Conservation (phyloP, 2,888 invertebrate genomes). For the Tipula vernalis region DNA sequence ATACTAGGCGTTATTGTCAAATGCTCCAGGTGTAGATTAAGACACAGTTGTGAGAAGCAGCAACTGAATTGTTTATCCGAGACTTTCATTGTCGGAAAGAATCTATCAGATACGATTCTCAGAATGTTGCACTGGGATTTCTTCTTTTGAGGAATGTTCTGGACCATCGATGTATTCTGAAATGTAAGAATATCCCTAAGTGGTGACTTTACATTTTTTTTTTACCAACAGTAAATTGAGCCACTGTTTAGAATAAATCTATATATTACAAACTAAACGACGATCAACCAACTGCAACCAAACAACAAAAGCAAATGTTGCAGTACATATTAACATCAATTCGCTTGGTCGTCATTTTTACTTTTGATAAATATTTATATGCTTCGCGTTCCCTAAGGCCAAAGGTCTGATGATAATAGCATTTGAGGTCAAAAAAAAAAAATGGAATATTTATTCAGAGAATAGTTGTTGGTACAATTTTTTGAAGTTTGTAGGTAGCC, state of each 20-base stretch:
- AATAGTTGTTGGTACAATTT: background rate
- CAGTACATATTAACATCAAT: background rate
- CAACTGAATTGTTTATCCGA: no score
- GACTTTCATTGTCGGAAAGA: no score
- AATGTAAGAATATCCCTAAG: background rate
- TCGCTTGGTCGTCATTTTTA: background rate
- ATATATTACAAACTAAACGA: background rate
- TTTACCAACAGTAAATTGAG: background rate
- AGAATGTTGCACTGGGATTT: no score
- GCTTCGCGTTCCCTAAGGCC: constrained; percentile 9
- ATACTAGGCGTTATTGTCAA: no score
- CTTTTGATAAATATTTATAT: background rate
- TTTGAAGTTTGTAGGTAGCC: constrained; percentile 12
- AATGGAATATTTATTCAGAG: background rate
- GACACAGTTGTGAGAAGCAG: no score
- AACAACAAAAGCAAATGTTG: no score
- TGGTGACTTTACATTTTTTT: background rate
- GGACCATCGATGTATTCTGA: no score
- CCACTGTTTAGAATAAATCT: background rate
- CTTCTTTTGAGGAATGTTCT: no score
- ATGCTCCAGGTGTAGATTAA: no score
- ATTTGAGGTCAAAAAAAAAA: constrained; percentile 8
- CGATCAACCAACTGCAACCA: background rate
- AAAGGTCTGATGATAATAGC: constrained; percentile 12
- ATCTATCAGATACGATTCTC: no score